These are phyloP conservation scores for Coenobita brevimanus DNA, from an alignment of 1,140 invertebrate species.

Conservation along the genomic window DNA sequence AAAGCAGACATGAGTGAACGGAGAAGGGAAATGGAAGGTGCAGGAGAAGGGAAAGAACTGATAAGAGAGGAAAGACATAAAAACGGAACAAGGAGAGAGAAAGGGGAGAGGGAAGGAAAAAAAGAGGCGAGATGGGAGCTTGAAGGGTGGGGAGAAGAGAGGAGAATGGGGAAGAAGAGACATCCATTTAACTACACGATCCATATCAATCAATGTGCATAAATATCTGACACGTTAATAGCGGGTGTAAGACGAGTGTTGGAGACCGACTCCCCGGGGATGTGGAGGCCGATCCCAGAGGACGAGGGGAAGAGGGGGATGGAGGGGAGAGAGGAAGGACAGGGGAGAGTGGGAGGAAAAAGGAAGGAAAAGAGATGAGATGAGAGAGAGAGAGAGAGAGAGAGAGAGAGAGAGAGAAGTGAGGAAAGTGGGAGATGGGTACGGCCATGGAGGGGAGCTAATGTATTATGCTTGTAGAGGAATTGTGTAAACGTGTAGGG, in stretches of 20 bases:
- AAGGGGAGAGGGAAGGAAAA: background rate
- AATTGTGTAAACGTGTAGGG: too few species aligned
- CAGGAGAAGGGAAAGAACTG: background rate
- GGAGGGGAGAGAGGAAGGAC: background rate
- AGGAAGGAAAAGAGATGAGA: background rate
- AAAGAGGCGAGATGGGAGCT: background rate
- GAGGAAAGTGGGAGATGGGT: too few species aligned
- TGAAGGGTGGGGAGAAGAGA: background rate
- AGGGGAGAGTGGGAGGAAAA: constrained; percentile 6
- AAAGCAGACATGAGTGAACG: background rate
- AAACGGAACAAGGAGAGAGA: too few species aligned
- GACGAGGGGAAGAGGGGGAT: constrained; percentile 8
- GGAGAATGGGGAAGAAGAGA: background rate
- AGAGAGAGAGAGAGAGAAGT: constrained; percentile 11
- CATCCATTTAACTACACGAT: constrained; percentile 48
- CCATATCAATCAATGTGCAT: constrained; percentile 62
- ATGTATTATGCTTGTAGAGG: too few species aligned
- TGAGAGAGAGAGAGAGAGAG: background rate
- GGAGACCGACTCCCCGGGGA: constrained; percentile 43
- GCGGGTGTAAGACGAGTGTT: constrained; percentile 40
- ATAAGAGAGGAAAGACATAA: background rate
- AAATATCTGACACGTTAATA: constrained; percentile 65
- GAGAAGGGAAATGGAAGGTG: background rate
- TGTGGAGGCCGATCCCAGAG: constrained; percentile 24
- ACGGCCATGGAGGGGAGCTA: too few species aligned